Evolutionary conservation across 1,140 invertebrate species (phyloP).

Genomic region (Ylistrum balloti): DNA sequence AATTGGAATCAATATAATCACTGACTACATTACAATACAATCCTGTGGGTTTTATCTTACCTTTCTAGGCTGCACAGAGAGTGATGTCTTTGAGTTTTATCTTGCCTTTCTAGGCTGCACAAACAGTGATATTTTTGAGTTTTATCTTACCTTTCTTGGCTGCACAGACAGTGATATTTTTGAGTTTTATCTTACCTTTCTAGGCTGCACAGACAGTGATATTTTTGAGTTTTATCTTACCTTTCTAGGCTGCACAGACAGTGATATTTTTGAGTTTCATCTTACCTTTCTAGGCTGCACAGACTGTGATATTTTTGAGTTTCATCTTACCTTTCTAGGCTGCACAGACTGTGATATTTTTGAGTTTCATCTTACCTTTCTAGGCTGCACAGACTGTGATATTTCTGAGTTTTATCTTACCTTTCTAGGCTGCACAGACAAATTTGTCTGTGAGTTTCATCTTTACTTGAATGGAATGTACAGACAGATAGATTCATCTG

Average conservation of each 20-base stretch:
- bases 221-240: background rate
- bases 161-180: no score
- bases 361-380: conserved; percentile 86
- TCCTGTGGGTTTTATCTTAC: conserved; percentile 70
- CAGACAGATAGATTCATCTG: conserved; percentile 91
- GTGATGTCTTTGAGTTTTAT: conserved; percentile 98
- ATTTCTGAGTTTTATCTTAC: background rate
- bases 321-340: conserved; percentile 95
- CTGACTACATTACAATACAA: no score
- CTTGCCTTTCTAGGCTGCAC: conserved; percentile 84
- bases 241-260: background rate
- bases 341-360: conserved; percentile 89
- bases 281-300: no score
- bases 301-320: conserved; percentile 89
- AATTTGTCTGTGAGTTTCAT: no score
- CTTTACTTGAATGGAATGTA: no score
- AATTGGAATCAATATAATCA: no score
- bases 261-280: background rate
- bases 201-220: conserved; percentile 94
- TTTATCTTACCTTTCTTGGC: background rate
- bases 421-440: background rate
- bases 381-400: conserved; percentile 95
- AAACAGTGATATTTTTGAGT: no score
- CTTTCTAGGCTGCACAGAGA: conserved; percentile 98
- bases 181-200: conserved; percentile 86